Percentiles rank a stretch among this genome's conserved stretches.
Evolutionary conservation across 2,888 invertebrate genomes (phyloP).

Genomic region (Trissolcus brochymenae): DNA sequence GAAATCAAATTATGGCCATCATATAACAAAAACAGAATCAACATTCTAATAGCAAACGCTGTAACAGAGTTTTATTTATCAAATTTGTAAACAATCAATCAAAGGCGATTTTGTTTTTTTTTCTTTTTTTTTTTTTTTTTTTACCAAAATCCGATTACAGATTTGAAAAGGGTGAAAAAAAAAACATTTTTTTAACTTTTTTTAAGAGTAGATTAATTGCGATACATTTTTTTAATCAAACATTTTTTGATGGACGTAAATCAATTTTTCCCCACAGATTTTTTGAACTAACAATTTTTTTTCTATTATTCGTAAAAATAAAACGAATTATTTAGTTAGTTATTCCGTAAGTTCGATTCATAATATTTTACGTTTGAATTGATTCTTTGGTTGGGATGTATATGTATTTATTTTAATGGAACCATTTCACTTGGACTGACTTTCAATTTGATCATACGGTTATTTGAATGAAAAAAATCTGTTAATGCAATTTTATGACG

Average conservation of each 20-base stretch:
- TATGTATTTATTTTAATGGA: too few relatives aligned
- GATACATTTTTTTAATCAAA: too few relatives aligned
- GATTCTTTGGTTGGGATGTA: too few relatives aligned
- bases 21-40: constrained; percentile 45
- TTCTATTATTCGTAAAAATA: too few relatives aligned
- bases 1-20: constrained; percentile 42
- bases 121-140: too few relatives aligned
- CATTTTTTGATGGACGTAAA: too few relatives aligned
- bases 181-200: constrained; percentile 2
- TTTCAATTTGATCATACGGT: constrained; percentile 20
- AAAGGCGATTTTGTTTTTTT: constrained; percentile 23
- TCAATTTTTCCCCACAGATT: too few relatives aligned
- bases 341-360: too few relatives aligned
- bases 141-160: constrained; percentile 21
- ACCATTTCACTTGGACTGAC: constrained; percentile 1
- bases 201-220: neutral
- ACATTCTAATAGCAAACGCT: constrained; percentile 36
- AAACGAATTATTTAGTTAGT: too few relatives aligned
- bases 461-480: constrained; percentile 40
- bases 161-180: neutral
- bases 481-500: constrained; percentile 41
- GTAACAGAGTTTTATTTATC: constrained; percentile 28
- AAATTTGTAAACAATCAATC: constrained; percentile 31
- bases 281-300: too few relatives aligned
- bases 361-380: neutral